Evolutionary conservation across 2,888 invertebrate species (phyloP), one percentile per base, ranked within the genome.

Genomic region (Tetranychus truncatus): DNA sequence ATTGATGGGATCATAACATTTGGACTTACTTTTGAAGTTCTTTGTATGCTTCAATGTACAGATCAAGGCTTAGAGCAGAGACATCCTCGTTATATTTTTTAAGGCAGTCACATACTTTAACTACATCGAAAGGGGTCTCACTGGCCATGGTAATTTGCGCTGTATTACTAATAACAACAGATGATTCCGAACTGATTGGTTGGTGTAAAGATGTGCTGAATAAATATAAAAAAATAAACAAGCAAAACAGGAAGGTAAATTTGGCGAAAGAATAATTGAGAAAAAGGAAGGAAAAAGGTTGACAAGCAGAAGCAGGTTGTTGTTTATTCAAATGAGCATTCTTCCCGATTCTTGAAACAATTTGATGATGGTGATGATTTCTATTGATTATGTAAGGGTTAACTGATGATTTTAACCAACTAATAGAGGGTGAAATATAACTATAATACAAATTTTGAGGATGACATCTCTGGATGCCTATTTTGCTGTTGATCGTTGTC

Each of bases 11-110:
- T 11, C 1, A 67, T 46, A n/a, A 71, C 45, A 72, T 6, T 65
- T 66, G 46, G 24, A 74, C 69, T 66, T 78, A 79, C 78, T 76
- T 78, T 45, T 77, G 76, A 15, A 79, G 71, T 74, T 79, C 79
- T 72, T 45, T 77, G 55, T 77, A 79, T 15, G 75, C 78, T 21
- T 74, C 75, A 9, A 79, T 74, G 67, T 79, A 79, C 9, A 76
- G 75, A 34, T 76, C 73, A 75, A 78, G 76, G 65, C 76, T 73
- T 6, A 78, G 75, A 8, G 77, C 76, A 75, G 76, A 72, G 9
- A 67, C 75, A 20, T 72, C 44, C 20, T 24, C 46, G 9, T 45
- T 46, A 20, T 46, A 72, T 11, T 72, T 20, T 72, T 44, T n/a
- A 11, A 72, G 72, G 8, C 34, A 24, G 8, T 20, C 11, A 8